phyloP scores from a whole-genome alignment of 2,113 vertebrate species.

The Bos javanicus region DNA sequence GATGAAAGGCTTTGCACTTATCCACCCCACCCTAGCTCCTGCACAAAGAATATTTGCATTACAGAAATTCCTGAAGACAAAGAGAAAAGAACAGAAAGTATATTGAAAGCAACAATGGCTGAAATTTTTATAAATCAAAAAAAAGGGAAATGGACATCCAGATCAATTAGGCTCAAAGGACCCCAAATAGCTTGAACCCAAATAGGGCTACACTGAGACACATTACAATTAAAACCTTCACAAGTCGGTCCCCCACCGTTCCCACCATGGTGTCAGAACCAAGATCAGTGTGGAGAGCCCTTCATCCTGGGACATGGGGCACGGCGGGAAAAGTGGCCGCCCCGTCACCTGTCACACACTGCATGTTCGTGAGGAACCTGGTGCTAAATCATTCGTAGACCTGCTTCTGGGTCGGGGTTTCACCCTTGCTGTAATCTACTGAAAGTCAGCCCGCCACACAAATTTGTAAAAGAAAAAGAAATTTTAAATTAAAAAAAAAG shows the following conservation, averaged over 20 bases:
- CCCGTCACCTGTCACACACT: neutral
- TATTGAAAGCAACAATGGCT: neutral
- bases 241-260: neutral
- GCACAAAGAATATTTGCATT: neutral
- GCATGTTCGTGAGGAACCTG: neutral
- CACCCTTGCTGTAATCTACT: neutral
- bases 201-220: neutral
- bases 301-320: neutral
- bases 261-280: neutral
- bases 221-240: neutral
- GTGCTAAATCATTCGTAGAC: neutral
- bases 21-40: neutral
- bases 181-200: neutral
- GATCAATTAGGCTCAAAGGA: neutral
- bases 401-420: neutral
- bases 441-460: neutral
- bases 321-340: accelerated
- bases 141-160: neutral
- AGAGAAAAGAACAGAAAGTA: neutral
- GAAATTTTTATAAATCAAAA: neutral
- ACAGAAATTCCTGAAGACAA: neutral
- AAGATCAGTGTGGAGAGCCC: neutral
- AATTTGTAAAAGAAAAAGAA: neutral
- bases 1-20: neutral
- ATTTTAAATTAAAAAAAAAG: neutral